A percentile compares a stretch with the other conserved stretches of the same genome.
phyloP scores from a whole-genome alignment of 2,797 vertebrate genomes.

The Tangara arthus region DNA sequence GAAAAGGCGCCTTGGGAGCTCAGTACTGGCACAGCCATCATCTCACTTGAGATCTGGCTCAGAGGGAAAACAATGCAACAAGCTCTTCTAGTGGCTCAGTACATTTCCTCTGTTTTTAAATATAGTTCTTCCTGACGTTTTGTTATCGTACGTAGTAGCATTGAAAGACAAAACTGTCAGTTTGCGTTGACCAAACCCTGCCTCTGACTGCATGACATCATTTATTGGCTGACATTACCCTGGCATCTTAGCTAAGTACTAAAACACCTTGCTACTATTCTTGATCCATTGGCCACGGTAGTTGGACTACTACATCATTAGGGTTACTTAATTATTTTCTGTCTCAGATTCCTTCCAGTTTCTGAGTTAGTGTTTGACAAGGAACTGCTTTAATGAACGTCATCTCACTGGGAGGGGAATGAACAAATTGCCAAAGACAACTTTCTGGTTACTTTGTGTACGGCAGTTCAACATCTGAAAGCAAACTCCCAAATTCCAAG shows the following conservation, averaged over 20 bases:
- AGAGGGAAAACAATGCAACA: not conserved
- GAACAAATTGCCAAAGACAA: constrained; percentile 22
- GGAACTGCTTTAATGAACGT: not conserved
- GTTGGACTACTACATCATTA: not conserved
- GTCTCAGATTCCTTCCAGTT: not conserved
- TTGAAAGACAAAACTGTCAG: not conserved
- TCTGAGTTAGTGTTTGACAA: not conserved
- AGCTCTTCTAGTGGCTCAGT: not conserved
- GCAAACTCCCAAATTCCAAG: not conserved
- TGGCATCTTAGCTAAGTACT: not conserved
- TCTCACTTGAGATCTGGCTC: not conserved
- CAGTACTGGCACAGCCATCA: not conserved
- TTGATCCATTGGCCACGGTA: not conserved
- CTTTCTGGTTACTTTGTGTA: not conserved
- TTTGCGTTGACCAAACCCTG: not conserved
- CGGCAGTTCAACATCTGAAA: not conserved
- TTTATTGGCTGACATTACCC: not conserved
- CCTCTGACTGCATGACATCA: not conserved
- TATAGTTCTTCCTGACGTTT: constrained; percentile 25
- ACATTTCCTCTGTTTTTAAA: constrained; percentile 24
- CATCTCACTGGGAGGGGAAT: not conserved
- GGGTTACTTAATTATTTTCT: not conserved
- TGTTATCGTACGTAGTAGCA: not conserved
- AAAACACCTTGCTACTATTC: not conserved
- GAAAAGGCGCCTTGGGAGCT: not conserved